phyloP scores from a whole-genome alignment of 2,888 invertebrate genomes.

The Glyphotaelius pellucidus region DNA sequence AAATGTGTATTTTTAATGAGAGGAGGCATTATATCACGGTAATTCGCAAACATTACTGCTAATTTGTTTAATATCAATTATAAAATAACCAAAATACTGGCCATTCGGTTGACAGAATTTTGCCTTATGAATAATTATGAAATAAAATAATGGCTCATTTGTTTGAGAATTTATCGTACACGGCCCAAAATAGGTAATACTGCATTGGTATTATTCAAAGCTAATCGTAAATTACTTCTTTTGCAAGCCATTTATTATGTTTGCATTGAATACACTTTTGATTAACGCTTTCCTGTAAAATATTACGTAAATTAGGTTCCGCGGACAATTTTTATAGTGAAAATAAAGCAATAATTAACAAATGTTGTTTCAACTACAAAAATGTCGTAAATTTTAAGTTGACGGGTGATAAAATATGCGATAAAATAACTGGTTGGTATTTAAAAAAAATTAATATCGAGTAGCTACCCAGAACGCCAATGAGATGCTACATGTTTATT shows the following conservation, averaged over 20 bases:
- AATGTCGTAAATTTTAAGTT: not conserved
- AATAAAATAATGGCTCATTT: conserved; percentile 63
- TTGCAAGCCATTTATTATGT: conserved; percentile 21
- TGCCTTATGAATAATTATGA: conserved; percentile 55
- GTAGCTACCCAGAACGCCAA: not conserved
- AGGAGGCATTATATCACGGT: conserved; percentile 27
- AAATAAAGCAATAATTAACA: not conserved
- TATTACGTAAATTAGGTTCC: conserved; percentile 4
- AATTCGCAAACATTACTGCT: conserved; percentile 52
- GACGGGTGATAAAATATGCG: not conserved
- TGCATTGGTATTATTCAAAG: conserved; percentile 56
- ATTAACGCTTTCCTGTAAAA: conserved; percentile 49
- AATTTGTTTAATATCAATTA: conserved; percentile 65
- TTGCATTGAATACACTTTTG: conserved; percentile 26
- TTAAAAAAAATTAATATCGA: not conserved
- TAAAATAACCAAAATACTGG: conserved; percentile 62
- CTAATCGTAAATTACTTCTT: conserved; percentile 58
- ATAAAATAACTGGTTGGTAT: not conserved
- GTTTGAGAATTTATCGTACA: conserved; percentile 58
- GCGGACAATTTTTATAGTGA: conserved; percentile 14
- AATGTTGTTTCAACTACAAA: not conserved
- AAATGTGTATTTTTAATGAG: conserved; percentile 23
- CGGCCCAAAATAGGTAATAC: conserved; percentile 44
- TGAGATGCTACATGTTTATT: too few species aligned
- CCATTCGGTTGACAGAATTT: conserved; percentile 51